Evolutionary conservation across 2,888 invertebrate genomes (phyloP).

Genomic region (Amblyjoppa fuscipennis): DNA sequence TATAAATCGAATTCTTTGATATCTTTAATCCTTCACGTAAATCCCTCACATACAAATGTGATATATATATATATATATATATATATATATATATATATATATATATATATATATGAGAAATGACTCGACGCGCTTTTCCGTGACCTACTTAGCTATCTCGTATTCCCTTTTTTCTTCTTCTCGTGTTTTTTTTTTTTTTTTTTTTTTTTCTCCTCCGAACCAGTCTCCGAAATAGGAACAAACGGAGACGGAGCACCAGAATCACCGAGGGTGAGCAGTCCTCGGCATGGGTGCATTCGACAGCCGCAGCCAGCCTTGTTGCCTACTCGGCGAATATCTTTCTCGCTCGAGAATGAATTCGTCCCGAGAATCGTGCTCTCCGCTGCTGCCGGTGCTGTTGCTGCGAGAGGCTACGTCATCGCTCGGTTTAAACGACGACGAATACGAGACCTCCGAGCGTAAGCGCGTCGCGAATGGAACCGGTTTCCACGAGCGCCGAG

Average conservation of each 20-base stretch:
- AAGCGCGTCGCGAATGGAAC: slow-evolving; percentile 52
- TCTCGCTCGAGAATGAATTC: slow-evolving; percentile 16
- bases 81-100: too few relatives aligned
- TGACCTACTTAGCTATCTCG: slow-evolving; percentile 68
- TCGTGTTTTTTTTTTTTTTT: slow-evolving; percentile 41
- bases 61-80: slow-evolving; percentile 30
- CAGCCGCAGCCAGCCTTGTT: slow-evolving; percentile 25
- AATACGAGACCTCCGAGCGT: slow-evolving; percentile 56
- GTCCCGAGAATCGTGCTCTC: slow-evolving; percentile 20
- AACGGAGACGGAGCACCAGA: slow-evolving; percentile 55
- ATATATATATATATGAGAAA: slow-evolving; percentile 12
- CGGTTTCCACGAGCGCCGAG: slow-evolving; percentile 53
- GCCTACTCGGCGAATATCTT: slow-evolving; percentile 34
- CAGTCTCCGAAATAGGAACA: slow-evolving; percentile 70
- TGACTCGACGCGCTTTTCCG: slow-evolving; percentile 63
- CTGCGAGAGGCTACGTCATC: slow-evolving; percentile 77
- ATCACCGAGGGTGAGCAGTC: slow-evolving; percentile 53
- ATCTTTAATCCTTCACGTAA: neutral
- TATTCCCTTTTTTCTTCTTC: slow-evolving; percentile 55
- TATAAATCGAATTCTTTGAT: too few relatives aligned
- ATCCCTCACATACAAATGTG: neutral
- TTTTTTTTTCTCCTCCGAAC: slow-evolving; percentile 44
- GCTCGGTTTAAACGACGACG: slow-evolving; percentile 75
- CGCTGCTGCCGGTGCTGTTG: slow-evolving; percentile 52
- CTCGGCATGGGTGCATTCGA: slow-evolving; percentile 40